Percentiles rank a stretch among this genome's conserved stretches.
Conservation (phyloP, 2,888 invertebrate species). For the Brachycybe producta region DNA sequence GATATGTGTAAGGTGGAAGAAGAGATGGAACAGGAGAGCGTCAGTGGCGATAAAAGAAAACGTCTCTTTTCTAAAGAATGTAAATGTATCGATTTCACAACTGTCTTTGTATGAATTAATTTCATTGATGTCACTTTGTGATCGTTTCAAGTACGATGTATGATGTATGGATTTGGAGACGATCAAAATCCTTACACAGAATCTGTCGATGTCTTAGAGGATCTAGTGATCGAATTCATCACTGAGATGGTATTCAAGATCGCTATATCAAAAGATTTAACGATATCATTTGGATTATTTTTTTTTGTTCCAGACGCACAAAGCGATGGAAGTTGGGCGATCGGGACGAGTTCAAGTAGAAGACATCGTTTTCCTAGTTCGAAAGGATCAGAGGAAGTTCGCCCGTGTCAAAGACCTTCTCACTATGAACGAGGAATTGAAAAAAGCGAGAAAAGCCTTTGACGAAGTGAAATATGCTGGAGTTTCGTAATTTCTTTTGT, state of each 20-base stretch:
- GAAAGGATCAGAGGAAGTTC: slow-evolving; percentile 93
- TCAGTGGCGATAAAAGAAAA: slow-evolving; percentile 38
- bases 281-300: neutral
- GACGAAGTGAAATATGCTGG: slow-evolving; percentile 96
- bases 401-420: slow-evolving; percentile 91
- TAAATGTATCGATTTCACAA: slow-evolving; percentile 17
- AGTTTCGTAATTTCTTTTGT: slow-evolving; percentile 29
- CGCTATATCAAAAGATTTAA: neutral
- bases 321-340: slow-evolving; percentile 89
- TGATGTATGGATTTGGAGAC: slow-evolving; percentile 99
- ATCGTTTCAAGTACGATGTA: slow-evolving; percentile 59
- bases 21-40: slow-evolving; percentile 14
- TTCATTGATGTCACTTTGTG: slow-evolving; percentile 2
- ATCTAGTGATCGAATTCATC: slow-evolving; percentile 93
- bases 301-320: slow-evolving; percentile 44
- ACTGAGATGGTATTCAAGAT: slow-evolving; percentile 63
- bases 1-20: too few relatives aligned
- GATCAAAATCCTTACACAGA: slow-evolving; percentile 98
- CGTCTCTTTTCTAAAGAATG: slow-evolving; percentile 75
- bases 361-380: slow-evolving; percentile 88
- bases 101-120: neutral
- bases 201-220: slow-evolving; percentile 93
- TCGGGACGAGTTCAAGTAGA: slow-evolving; percentile 96
- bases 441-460: slow-evolving; percentile 97
- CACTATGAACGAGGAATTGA: slow-evolving; percentile 97